These are phyloP conservation scores for Hypena proboscidalis DNA, from an alignment of 2,888 invertebrate species.

Conservation along the genomic window DNA sequence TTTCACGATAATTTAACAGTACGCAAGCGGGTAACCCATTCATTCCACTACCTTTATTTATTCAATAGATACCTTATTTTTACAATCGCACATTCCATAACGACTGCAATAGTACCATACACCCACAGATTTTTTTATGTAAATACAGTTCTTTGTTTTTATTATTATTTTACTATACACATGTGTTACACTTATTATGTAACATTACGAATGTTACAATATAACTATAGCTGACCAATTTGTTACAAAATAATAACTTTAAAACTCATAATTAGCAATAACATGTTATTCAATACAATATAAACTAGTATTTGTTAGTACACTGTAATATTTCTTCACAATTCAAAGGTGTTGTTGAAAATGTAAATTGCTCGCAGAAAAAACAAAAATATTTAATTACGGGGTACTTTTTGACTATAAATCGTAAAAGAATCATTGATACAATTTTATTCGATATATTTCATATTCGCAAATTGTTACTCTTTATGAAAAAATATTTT, in stretches of 20 bases:
- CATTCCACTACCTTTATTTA: conserved; percentile 66
- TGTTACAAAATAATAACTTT: conserved; percentile 39
- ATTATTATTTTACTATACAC: conserved; percentile 39
- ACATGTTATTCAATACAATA: conserved; percentile 24
- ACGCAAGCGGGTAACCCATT: conserved; percentile 64
- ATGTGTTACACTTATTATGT: conserved; percentile 28
- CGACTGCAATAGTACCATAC: conserved; percentile 73
- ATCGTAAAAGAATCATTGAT: too few relatives aligned
- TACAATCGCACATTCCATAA: conserved; percentile 68
- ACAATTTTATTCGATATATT: conserved; percentile 1
- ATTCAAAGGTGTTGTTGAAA: neutral
- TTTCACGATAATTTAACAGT: conserved; percentile 20
- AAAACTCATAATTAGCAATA: conserved; percentile 28
- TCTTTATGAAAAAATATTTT: too few relatives aligned
- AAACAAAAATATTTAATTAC: too few relatives aligned
- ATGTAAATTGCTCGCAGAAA: too few relatives aligned
- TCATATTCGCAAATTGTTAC: too few relatives aligned
- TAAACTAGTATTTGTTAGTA: conserved; percentile 24
- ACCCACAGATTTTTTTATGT: conserved; percentile 46
- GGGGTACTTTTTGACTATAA: too few relatives aligned
- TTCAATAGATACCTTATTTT: conserved; percentile 49
- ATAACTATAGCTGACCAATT: conserved; percentile 38
- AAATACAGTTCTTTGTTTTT: conserved; percentile 39
- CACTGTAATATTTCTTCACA: conserved; percentile 17
- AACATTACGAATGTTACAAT: conserved; percentile 18